phyloP scores from a whole-genome alignment of 1,140 invertebrate genomes.

The Vollenhovia emeryi region DNA sequence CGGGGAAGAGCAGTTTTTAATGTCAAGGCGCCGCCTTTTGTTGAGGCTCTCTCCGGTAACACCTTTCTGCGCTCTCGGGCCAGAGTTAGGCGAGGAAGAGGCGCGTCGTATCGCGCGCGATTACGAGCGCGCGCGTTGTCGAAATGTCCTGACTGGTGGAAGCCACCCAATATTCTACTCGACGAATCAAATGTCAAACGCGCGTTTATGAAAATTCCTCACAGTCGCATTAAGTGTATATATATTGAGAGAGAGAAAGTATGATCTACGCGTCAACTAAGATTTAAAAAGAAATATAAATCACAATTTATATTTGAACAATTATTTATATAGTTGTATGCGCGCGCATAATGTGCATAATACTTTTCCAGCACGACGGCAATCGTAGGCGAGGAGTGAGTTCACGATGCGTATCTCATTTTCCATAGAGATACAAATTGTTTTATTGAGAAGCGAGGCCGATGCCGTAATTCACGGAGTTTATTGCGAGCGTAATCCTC shows the following conservation, averaged over 20 bases:
- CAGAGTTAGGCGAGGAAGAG: constrained; percentile 39
- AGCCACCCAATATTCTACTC: neutral
- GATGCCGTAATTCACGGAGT: constrained; percentile 36
- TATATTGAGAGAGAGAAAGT: neutral
- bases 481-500: constrained; percentile 33
- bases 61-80: constrained; percentile 38
- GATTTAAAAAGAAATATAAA: neutral
- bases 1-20: constrained; percentile 70
- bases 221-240: neutral
- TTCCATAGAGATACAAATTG: constrained; percentile 30
- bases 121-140: constrained; percentile 22
- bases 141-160: constrained; percentile 5
- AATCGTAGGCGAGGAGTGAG: neutral
- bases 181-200: constrained; percentile 13
- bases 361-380: neutral
- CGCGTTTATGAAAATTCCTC: neutral
- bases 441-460: constrained; percentile 21
- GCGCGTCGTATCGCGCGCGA: constrained; percentile 9
- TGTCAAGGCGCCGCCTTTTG: constrained; percentile 67
- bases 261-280: neutral
- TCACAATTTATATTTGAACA: neutral
- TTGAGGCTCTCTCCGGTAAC: constrained; percentile 38
- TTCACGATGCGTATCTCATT: neutral
- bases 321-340: neutral
- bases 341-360: neutral